Evolutionary conservation across 1,140 invertebrate species (phyloP).

Genomic region (Drosophila sucinea): DNA sequence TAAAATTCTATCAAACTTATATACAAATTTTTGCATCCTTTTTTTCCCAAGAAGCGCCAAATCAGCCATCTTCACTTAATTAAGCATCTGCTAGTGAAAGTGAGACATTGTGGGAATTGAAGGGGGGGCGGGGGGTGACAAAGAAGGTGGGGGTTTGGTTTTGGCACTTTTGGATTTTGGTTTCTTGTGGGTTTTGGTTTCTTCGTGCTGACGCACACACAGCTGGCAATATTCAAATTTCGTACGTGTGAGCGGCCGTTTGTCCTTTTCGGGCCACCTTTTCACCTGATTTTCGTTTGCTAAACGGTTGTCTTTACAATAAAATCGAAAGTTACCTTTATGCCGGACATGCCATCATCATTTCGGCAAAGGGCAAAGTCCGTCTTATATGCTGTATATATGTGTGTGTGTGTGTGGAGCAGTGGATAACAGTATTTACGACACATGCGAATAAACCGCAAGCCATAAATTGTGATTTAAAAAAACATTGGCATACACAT

Average conservation of each 20-base stretch:
- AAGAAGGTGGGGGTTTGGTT: background rate
- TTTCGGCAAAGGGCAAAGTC: conserved; percentile 8
- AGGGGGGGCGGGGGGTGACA: background rate
- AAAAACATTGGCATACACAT: conserved; percentile 34
- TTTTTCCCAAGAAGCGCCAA: conserved; percentile 31
- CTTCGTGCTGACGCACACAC: conserved; percentile 56
- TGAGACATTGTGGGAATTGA: background rate
- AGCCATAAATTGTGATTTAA: conserved; percentile 61
- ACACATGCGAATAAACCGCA: conserved; percentile 34
- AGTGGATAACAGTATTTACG: conserved; percentile 59
- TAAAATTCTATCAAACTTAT: conserved; percentile 58
- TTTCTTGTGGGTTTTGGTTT: conserved; percentile 16
- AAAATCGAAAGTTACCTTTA: conserved; percentile 51
- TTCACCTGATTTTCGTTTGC: conserved; percentile 43
- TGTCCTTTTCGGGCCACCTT: conserved; percentile 23
- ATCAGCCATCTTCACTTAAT: conserved; percentile 42
- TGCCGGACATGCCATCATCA: conserved; percentile 21
- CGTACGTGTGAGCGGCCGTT: conserved; percentile 48
- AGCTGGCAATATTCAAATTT: conserved; percentile 57
- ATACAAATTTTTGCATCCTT: conserved; percentile 26
- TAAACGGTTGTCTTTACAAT: conserved; percentile 51
- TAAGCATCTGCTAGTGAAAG: conserved; percentile 33
- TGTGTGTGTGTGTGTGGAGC: conserved; percentile 18
- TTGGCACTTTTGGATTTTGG: conserved; percentile 28
- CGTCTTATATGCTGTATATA: background rate